Evolutionary conservation across 1,140 invertebrate species (phyloP).

Genomic region (Micrasema minimum): DNA sequence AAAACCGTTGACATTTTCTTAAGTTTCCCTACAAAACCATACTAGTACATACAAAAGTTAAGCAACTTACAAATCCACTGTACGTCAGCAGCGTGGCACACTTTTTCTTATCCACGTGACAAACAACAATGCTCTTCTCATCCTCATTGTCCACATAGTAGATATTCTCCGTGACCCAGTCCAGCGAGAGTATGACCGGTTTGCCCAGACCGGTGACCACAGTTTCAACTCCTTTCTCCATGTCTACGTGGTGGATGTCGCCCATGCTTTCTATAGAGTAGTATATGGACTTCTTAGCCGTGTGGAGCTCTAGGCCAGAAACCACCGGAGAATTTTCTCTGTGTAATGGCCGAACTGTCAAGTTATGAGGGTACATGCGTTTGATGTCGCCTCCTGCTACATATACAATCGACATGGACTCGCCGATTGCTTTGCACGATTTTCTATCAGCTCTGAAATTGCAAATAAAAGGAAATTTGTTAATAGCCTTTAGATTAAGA

Average conservation of each 20-base stretch:
- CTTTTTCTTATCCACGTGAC: slow-evolving; percentile 66
- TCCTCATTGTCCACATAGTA: slow-evolving; percentile 71
- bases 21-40: no score
- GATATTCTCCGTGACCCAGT: slow-evolving; percentile 82
- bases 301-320: slow-evolving; percentile 66
- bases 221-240: slow-evolving; percentile 20
- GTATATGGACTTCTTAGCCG: slow-evolving; percentile 57
- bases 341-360: slow-evolving; percentile 57
- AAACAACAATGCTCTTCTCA: slow-evolving; percentile 65
- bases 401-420: slow-evolving; percentile 65
- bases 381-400: slow-evolving; percentile 66
- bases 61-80: slow-evolving; percentile 67
- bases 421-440: slow-evolving; percentile 76
- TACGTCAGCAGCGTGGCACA: slow-evolving; percentile 72
- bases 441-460: slow-evolving; percentile 70
- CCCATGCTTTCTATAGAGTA: slow-evolving; percentile 57
- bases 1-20: no score
- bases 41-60: no score
- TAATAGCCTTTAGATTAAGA: no score
- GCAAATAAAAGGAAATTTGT: no score
- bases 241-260: slow-evolving; percentile 35
- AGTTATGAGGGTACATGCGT: slow-evolving; percentile 57
- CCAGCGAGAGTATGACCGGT: slow-evolving; percentile 77
- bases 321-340: slow-evolving; percentile 61
- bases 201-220: slow-evolving; percentile 68